These are phyloP conservation scores for Eulemur rubriventer DNA, from an alignment of 2,797 vertebrate genomes.

Conservation along the genomic window DNA sequence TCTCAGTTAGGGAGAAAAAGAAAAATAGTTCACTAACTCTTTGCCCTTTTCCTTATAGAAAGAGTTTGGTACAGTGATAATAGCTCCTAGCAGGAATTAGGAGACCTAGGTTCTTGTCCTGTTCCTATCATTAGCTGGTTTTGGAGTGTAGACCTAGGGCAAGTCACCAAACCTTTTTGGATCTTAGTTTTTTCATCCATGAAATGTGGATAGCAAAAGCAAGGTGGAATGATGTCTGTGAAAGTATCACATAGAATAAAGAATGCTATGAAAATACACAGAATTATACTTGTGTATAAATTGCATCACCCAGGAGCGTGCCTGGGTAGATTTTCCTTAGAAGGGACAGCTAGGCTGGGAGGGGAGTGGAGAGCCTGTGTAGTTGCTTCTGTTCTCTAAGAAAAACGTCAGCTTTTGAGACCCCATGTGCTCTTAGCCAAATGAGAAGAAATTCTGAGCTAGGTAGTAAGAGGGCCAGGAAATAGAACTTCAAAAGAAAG, in stretches of 20 bases:
- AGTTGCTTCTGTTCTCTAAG: constrained; percentile 44
- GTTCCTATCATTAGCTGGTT: background rate
- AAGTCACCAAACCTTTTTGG: constrained; percentile 15
- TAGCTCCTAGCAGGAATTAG: background rate
- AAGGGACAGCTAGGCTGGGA: background rate
- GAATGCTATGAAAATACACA: background rate
- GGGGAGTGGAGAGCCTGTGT: background rate
- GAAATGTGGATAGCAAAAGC: background rate
- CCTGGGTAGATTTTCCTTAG: constrained; percentile 10
- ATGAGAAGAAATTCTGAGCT: constrained; percentile 33
- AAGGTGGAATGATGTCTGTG: background rate
- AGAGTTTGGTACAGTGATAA: background rate
- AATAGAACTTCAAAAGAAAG: background rate
- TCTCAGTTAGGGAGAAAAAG: background rate
- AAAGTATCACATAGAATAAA: background rate
- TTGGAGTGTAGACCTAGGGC: background rate
- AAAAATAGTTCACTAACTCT: background rate
- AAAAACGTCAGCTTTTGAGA: constrained; percentile 6
- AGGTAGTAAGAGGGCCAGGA: background rate
- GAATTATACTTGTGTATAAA: background rate
- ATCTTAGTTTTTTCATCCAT: constrained; percentile 17
- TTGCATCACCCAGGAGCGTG: background rate
- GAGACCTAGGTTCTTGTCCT: background rate
- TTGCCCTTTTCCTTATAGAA: background rate
- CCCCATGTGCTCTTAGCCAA: constrained; percentile 13